Percentiles rank a stretch among this genome's conserved stretches.
Conservation (phyloP, 92 coral and sea anemone species). For the Paramuricea clavata region DNA sequence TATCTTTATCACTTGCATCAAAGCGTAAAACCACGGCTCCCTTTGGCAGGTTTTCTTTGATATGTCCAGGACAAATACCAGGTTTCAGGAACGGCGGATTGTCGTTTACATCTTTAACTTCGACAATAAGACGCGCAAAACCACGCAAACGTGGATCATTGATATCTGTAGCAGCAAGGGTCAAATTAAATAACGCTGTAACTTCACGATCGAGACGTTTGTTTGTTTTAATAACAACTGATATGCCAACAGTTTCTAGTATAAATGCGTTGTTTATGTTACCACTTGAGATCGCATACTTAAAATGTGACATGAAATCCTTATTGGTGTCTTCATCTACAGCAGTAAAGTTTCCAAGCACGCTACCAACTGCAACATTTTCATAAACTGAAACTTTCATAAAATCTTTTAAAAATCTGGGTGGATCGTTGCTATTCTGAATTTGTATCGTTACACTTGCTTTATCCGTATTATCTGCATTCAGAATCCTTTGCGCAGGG, state of each 20-base stretch:
- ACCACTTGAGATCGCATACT: conserved; percentile 76
- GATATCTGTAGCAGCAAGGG: conserved; percentile 85
- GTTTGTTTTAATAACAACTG: conserved; percentile 74
- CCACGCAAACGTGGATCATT: conserved; percentile 88
- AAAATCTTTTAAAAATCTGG: conserved; percentile 78
- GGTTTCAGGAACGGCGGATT: conserved; percentile 82
- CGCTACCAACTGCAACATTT: conserved; percentile 67
- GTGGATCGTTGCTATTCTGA: conserved; percentile 93
- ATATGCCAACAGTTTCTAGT: conserved; percentile 54
- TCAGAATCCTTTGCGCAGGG: conserved; percentile 75
- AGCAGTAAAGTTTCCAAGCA: conserved; percentile 88
- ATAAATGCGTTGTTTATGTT: conserved; percentile 72
- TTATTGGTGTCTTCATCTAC: conserved; percentile 84
- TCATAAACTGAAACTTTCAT: conserved; percentile 71
- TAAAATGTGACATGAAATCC: conserved; percentile 47
- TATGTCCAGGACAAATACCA: conserved; percentile 70
- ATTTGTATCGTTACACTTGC: conserved; percentile 82
- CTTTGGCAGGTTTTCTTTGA: conserved; percentile 75
- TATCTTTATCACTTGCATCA: conserved; percentile 78
- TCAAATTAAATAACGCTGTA: conserved; percentile 72
- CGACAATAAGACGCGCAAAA: conserved; percentile 76
- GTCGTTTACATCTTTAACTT: conserved; percentile 85
- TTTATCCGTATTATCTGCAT: conserved; percentile 80
- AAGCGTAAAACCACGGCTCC: conserved; percentile 79
- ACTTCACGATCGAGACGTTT: conserved; percentile 84